phyloP scores from a whole-genome alignment of 2,797 vertebrate species.

The Acestrorhynchus altus region DNA sequence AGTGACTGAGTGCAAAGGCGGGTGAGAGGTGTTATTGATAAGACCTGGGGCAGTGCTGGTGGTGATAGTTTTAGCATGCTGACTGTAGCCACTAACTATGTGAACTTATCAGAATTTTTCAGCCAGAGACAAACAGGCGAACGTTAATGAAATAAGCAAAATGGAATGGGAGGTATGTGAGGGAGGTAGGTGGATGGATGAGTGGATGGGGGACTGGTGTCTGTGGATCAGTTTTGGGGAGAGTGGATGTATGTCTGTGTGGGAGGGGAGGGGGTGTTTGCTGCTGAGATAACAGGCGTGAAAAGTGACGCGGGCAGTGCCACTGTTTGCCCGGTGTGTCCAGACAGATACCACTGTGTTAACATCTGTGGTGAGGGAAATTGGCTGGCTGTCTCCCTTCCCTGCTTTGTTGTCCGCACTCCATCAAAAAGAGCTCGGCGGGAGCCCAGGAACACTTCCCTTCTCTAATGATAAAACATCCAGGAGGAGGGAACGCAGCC shows the following conservation, averaged over 20 bases:
- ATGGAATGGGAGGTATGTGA: conserved; percentile 39
- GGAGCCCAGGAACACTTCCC: conserved; percentile 67
- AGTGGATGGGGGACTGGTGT: conserved; percentile 9
- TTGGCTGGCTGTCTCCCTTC: conserved; percentile 56
- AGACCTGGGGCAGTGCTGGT: conserved; percentile 60
- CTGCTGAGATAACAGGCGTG: conserved; percentile 59
- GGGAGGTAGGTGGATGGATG: conserved; percentile 2
- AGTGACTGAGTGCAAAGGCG: background rate
- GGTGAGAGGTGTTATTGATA: conserved; percentile 62
- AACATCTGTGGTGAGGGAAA: conserved; percentile 62
- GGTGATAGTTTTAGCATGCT: conserved; percentile 64
- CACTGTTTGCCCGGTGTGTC: conserved; percentile 59
- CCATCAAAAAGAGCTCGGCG: conserved; percentile 64
- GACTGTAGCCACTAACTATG: conserved; percentile 30
- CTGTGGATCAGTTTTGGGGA: conserved; percentile 4
- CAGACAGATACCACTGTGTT: conserved; percentile 66
- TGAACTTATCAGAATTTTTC: conserved; percentile 42
- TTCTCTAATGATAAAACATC: conserved; percentile 67
- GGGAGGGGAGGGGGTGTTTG: conserved; percentile 21
- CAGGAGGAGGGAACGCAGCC: conserved; percentile 52
- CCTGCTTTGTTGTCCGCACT: conserved; percentile 61
- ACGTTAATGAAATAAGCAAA: conserved; percentile 54
- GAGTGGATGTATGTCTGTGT: background rate
- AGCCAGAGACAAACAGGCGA: conserved; percentile 44
- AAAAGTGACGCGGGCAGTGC: conserved; percentile 53